Evolutionary conservation across 2,888 invertebrate genomes (phyloP).

Genomic region (Barypeithes pellucidus): DNA sequence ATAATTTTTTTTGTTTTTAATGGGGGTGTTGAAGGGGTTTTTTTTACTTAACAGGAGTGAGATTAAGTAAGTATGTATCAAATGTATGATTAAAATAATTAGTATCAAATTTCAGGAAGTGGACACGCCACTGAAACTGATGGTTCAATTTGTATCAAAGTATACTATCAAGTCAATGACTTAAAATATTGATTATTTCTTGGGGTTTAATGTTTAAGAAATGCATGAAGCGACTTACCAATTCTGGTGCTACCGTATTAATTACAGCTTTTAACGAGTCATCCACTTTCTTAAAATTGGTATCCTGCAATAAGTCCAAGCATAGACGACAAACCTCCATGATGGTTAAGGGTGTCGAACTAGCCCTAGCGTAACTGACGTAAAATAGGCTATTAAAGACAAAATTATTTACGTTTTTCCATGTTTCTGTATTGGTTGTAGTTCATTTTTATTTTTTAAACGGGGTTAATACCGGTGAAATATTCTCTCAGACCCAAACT

Average conservation of each 20-base stretch:
- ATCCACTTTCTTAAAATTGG: conserved; percentile 21
- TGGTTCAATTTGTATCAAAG: too few relatives aligned
- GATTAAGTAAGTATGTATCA: too few relatives aligned
- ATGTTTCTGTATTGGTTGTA: neutral
- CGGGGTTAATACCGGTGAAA: neutral
- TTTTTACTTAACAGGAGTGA: too few relatives aligned
- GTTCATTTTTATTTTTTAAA: neutral
- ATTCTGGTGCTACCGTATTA: conserved; percentile 33
- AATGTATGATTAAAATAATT: too few relatives aligned
- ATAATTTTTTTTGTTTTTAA: too few relatives aligned
- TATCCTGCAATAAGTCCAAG: conserved; percentile 21
- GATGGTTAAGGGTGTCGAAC: conserved; percentile 3
- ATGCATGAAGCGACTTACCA: conserved; percentile 19
- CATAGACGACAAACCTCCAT: conserved; percentile 47
- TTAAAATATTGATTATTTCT: conserved; percentile 2
- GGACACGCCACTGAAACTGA: too few relatives aligned
- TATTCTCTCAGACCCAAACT: neutral
- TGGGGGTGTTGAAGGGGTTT: too few relatives aligned
- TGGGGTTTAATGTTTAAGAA: neutral
- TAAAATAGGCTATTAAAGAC: neutral
- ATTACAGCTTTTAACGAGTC: conserved; percentile 28
- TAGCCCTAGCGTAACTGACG: neutral
- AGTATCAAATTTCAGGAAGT: too few relatives aligned
- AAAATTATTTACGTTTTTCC: conserved; percentile 9
- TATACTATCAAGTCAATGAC: too few relatives aligned